phyloP scores from a whole-genome alignment of 2,113 vertebrate species.

The Chrysochloris asiatica region DNA sequence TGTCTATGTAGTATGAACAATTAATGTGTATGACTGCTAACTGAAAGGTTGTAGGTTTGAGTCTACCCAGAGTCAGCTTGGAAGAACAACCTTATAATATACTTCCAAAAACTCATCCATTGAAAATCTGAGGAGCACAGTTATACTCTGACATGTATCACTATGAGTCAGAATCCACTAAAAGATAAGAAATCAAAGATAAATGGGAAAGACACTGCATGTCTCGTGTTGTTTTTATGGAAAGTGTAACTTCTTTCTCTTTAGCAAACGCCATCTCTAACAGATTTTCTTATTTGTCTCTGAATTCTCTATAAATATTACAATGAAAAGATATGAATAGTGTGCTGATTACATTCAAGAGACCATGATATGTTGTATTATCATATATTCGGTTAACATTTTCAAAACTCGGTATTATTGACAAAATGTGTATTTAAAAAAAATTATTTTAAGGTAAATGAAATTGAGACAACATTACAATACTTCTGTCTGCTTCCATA shows the following conservation, averaged over 20 bases:
- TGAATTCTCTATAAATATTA: accelerated
- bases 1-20: background rate
- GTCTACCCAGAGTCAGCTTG: background rate
- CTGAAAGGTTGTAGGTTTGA: background rate
- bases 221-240: background rate
- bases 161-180: background rate
- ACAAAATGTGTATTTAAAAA: background rate
- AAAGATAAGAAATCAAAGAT: background rate
- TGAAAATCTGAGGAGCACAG: background rate
- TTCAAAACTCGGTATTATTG: background rate
- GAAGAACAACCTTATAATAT: background rate
- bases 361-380: accelerated
- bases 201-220: accelerated
- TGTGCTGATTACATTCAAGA: accelerated
- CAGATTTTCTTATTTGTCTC: background rate
- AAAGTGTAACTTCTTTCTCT: background rate
- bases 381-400: background rate
- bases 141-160: background rate
- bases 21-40: background rate
- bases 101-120: background rate
- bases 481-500: too few species aligned
- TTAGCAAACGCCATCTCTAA: background rate
- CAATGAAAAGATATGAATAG: accelerated
- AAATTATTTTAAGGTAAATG: background rate
- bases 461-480: background rate